phyloP scores from a whole-genome alignment of 2,797 vertebrate species.

The Eleutherodactylus coqui region DNA sequence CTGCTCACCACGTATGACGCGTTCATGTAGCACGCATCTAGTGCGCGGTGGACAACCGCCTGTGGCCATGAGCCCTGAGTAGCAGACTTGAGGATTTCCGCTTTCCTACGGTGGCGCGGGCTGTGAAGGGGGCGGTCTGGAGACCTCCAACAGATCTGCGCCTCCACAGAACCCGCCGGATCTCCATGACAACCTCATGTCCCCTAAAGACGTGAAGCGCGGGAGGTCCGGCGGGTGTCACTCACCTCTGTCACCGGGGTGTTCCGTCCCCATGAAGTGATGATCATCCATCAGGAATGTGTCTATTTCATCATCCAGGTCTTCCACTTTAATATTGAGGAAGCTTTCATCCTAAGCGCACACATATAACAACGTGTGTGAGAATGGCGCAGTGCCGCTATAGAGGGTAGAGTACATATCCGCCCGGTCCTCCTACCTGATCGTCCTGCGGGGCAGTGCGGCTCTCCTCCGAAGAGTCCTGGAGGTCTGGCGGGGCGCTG shows the following conservation, averaged over 20 bases:
- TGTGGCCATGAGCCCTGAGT: no score
- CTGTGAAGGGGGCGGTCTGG: no score
- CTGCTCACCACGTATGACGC: no score
- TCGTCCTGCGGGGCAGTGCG: neutral
- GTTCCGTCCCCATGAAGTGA: neutral
- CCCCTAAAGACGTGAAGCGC: no score
- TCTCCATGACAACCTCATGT: no score
- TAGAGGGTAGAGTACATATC: neutral
- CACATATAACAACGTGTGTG: neutral
- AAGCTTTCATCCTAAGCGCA: neutral
- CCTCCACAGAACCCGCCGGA: no score
- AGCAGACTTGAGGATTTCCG: no score
- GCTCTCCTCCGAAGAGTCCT: neutral
- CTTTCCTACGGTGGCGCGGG: no score
- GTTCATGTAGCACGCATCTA: no score
- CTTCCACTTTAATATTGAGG: neutral
- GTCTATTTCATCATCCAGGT: neutral
- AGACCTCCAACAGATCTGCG: no score
- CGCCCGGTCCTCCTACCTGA: neutral
- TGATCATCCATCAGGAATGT: slow-evolving; percentile 11
- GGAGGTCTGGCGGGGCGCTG: neutral
- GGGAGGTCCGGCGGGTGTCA: no score
- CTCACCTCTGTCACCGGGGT: neutral
- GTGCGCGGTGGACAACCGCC: no score
- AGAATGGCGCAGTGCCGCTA: neutral